Evolutionary conservation across 2,888 invertebrate genomes (phyloP), one percentile per base, ranked within the genome.

Genomic region (Eueremaeus valkanovi): DNA sequence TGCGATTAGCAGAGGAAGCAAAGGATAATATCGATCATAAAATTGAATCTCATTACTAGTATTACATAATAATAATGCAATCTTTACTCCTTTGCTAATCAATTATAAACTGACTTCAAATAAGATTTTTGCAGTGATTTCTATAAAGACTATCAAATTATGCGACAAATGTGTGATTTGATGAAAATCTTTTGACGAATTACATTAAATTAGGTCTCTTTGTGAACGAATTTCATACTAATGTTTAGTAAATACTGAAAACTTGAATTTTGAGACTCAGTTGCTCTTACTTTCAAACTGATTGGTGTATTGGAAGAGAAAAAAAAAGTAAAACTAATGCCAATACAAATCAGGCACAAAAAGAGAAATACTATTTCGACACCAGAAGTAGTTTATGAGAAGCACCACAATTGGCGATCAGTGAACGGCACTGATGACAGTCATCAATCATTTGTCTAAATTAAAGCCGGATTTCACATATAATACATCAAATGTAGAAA

Each of bases 371-470:
- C 51, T 51, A 51, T 51, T 51, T 51, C 51, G 51, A 18, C 51
- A 51, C 36, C 36, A 36, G 11, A 36, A 36, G 36, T n/a, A 51
- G 51, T 51, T 51, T 51, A 29, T 61, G 61, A 3, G 1, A 1
- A 6, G n/a, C 61, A 29, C 61, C 61, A n/a, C n/a, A 61, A 61
- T 61, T 29, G 61, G 61, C 29, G 61, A 61, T 61, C 61, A 61
- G 9, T 61, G 61, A 61, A 61, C 61, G 61, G 51, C 51, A 51
- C 61, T 21, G 27, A 31, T 61, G 61, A 61, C 61, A 61, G 61
- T 61, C 61, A 61, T 61, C 61, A 29, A 61, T 61, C 61, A 61
- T 61, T 61, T 31, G 61, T 61, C n/a, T 27, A 21, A 61, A 61
- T 27, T 27, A 61, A 61, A 5, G 29, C 61, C 61, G 61, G 61